Evolutionary conservation across 2,888 invertebrate species (phyloP), one percentile per base, ranked within the genome.

Genomic region (Rhagonycha lutea): DNA sequence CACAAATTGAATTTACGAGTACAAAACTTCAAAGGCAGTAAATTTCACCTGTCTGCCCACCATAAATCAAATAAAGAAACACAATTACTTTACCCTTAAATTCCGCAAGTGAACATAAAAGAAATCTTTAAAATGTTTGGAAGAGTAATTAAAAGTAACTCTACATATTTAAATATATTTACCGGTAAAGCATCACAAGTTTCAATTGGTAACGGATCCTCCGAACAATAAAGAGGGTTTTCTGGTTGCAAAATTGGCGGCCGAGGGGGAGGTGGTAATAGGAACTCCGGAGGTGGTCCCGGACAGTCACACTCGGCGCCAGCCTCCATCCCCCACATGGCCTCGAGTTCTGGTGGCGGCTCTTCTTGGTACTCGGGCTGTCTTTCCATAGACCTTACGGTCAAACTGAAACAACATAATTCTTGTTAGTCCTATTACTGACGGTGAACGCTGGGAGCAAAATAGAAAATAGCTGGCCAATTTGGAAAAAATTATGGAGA

Each of bases 171-270:
- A 32, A 75, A 91, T 65, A 18, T 73, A 91, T 93, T 93, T 88
- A 94, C 94, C 90, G 94, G 93, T 90, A 93, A 91, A 83, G 92
- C 92, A 86, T 94, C 93, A 88, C 94, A 94, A 83, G 93, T 93
- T 88, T 94, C 94, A 85, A 94, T 90, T 72, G 92, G 91, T 83
- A 94, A 90, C 68, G 93, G 92, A 82, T 92, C 92, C 86, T 94
- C 93, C 73, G 92, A 91, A 86, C 94, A 94, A 85, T 92, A 92
- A 83, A 91, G 91, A 73, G 93, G 92, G 78, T 92, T 86, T 81
- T 90, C 87, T 77, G 90, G 90, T 85, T 92, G 92, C 80, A 94
- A 89, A 84, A 93, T 92, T 74, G 94, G 94, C 72, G 94, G 94
- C 84, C 93, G 88, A 63, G 94, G 94, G 18, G 94, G 94, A 77